Conservation (phyloP, 1,140 invertebrate species). For the Akabosia matsudoensis region DNA sequence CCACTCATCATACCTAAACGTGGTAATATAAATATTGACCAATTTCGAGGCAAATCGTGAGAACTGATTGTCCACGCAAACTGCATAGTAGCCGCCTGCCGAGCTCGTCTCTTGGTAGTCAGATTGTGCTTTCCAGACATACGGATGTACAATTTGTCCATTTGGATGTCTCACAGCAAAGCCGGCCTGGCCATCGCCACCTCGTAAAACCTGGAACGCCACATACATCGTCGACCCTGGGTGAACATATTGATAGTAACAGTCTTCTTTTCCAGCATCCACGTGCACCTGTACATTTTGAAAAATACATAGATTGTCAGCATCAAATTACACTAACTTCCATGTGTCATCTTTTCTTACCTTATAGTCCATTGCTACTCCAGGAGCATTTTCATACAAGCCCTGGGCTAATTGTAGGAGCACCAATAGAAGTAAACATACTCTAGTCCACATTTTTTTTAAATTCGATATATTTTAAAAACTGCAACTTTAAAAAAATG, state of each 20-base stretch:
- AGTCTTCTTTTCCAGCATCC: slow-evolving; percentile 89
- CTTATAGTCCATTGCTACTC: slow-evolving; percentile 91
- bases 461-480: not conserved
- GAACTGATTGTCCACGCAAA: slow-evolving; percentile 93
- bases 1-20: slow-evolving; percentile 90
- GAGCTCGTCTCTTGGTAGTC: slow-evolving; percentile 81
- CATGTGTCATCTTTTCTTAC: not conserved
- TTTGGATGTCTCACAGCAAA: slow-evolving; percentile 83
- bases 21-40: slow-evolving; percentile 88
- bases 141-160: slow-evolving; percentile 78
- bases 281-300: slow-evolving; percentile 64
- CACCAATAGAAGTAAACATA: not conserved
- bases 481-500: too few relatives aligned
- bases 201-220: slow-evolving; percentile 74
- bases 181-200: slow-evolving; percentile 49
- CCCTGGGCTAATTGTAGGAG: not conserved
- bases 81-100: slow-evolving; percentile 80
- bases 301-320: not conserved
- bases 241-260: slow-evolving; percentile 89
- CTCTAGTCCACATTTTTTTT: too few relatives aligned
- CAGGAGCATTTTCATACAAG: slow-evolving; percentile 59
- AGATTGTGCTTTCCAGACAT: slow-evolving; percentile 79
- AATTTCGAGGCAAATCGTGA: slow-evolving; percentile 87
- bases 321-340: not conserved
- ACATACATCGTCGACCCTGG: slow-evolving; percentile 88